Evolutionary conservation across 37 sponge, comb jelly and placozoan species (phyloP).

Genomic region (Theonella swinhoei): DNA sequence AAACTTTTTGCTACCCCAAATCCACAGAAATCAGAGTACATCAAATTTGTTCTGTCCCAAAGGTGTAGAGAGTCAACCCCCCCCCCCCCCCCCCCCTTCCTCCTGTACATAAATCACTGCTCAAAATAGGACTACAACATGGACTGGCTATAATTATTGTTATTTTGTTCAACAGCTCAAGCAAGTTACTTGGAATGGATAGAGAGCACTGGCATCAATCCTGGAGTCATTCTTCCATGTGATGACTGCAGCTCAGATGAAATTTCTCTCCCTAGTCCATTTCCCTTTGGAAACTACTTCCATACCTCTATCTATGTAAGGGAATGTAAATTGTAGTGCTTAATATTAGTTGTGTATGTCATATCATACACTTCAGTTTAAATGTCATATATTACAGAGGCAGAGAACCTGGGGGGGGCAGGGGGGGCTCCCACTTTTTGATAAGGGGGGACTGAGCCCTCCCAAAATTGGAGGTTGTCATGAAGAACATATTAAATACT

Average conservation of each 20-base stretch:
- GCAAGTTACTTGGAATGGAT: constrained; percentile 3
- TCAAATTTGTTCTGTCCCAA: no score
- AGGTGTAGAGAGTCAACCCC: no score
- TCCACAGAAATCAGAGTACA: no score
- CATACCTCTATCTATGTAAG: constrained; percentile 43
- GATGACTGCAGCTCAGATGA: constrained; percentile 21
- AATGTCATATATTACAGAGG: no score
- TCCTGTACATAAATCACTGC: background rate
- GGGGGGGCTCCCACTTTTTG: no score
- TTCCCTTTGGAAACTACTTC: constrained; percentile 45
- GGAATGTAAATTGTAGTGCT: background rate
- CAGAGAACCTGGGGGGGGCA: no score
- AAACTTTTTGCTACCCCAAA: no score
- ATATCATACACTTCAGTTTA: background rate
- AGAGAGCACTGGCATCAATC: background rate
- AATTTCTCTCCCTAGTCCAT: background rate
- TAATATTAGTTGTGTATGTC: background rate
- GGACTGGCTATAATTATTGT: no score
- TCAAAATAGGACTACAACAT: no score
- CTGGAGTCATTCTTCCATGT: constrained; percentile 8
- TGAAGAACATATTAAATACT: no score
- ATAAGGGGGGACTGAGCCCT: no score
- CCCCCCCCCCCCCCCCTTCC: background rate
- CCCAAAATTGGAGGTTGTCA: no score
- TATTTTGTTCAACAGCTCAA: constrained; percentile 48